phyloP scores from a whole-genome alignment of 2,888 invertebrate genomes.

The Myopa testacea region DNA sequence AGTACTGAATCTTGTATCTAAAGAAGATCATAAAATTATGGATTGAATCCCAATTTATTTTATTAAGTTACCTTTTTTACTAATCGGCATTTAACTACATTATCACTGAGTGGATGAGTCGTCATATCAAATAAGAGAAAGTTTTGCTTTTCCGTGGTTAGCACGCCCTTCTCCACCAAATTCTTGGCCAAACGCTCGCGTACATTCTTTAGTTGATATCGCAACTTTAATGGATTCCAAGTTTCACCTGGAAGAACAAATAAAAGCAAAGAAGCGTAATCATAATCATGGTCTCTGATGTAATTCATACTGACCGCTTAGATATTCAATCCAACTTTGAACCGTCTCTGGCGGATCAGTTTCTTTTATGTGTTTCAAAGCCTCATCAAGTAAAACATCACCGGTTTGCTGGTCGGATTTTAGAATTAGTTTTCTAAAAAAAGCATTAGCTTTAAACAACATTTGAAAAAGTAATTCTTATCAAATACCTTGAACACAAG shows the following conservation, averaged over 20 bases:
- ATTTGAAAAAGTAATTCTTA: not conserved
- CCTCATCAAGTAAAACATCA: slow-evolving; percentile 94
- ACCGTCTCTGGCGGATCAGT: slow-evolving; percentile 97
- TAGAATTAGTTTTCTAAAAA: slow-evolving; percentile 77
- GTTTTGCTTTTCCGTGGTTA: slow-evolving; percentile 99
- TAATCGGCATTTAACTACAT: slow-evolving; percentile 92
- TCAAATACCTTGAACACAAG: slow-evolving; percentile 82
- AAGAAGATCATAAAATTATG: not conserved
- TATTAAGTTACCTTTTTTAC: slow-evolving; percentile 86
- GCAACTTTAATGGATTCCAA: slow-evolving; percentile 98
- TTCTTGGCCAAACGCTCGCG: slow-evolving; percentile 99
- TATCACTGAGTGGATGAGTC: slow-evolving; percentile 97
- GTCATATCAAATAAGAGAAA: slow-evolving; percentile 99
- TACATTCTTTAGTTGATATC: slow-evolving; percentile 98
- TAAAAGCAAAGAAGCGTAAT: not conserved
- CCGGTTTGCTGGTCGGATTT: slow-evolving; percentile 95
- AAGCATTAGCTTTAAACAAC: not conserved
- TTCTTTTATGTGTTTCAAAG: slow-evolving; percentile 97
- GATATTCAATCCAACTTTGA: slow-evolving; percentile 99
- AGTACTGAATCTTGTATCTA: slow-evolving; percentile 98
- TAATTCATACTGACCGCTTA: slow-evolving; percentile 82
- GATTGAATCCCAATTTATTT: not conserved
- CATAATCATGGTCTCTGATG: not conserved
- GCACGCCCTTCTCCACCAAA: slow-evolving; percentile 98
- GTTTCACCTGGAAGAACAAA: slow-evolving; percentile 83